These are phyloP conservation scores for Melipona bicolor DNA, from an alignment of 2,888 invertebrate genomes.

Conservation along the genomic window DNA sequence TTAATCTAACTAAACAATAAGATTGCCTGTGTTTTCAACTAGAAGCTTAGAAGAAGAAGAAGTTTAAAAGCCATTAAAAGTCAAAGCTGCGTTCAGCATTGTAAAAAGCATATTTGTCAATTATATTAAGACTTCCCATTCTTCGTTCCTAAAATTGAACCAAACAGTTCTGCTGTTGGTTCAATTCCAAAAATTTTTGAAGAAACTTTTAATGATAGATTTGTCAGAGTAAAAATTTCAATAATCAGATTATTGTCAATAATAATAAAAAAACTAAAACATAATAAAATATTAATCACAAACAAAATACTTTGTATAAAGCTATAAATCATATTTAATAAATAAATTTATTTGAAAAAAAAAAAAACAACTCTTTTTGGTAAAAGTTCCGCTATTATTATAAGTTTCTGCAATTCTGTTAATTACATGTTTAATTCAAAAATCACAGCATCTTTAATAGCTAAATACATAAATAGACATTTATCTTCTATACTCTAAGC, in stretches of 20 bases:
- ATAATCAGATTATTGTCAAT: slow-evolving; percentile 5
- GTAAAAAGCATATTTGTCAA: slow-evolving; percentile 15
- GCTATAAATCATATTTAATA: background rate
- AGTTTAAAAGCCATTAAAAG: no score
- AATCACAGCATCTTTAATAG: slow-evolving; percentile 53
- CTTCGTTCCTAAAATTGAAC: slow-evolving; percentile 11
- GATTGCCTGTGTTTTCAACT: background rate
- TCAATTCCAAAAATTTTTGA: slow-evolving; percentile 10
- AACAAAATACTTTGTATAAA: background rate
- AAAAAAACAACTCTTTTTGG: slow-evolving; percentile 7
- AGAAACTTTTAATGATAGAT: slow-evolving; percentile 33
- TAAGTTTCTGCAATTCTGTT: slow-evolving; percentile 40
- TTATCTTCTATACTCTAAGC: slow-evolving; percentile 29
- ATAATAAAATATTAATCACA: background rate
- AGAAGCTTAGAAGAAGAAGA: background rate
- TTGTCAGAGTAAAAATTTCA: background rate
- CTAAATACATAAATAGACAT: slow-evolving; percentile 51
- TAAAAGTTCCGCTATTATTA: slow-evolving; percentile 32
- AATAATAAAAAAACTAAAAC: background rate
- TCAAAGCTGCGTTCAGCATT: slow-evolving; percentile 7
- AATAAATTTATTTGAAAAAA: slow-evolving; percentile 11
- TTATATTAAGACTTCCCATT: slow-evolving; percentile 18
- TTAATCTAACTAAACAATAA: background rate
- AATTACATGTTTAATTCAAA: slow-evolving; percentile 44
- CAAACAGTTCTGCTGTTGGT: background rate